These are phyloP conservation scores for Chionomys nivalis DNA, from an alignment of 2,113 vertebrate genomes.

Conservation along the genomic window DNA sequence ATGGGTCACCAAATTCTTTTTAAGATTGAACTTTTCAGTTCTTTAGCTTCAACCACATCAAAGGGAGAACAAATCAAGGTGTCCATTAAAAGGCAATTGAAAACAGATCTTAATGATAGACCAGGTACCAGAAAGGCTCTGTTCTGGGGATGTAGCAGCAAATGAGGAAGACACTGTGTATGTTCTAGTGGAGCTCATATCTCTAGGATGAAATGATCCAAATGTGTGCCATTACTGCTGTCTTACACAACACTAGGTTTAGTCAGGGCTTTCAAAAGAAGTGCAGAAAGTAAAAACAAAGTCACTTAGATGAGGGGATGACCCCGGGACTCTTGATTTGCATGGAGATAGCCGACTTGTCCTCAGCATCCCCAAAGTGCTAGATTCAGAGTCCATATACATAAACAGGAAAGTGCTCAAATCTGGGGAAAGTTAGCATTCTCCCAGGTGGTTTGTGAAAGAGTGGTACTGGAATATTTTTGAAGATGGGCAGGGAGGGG, in stretches of 20 bases:
- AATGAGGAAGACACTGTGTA: background rate
- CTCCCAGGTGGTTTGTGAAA: background rate
- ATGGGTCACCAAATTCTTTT: rapidly evolving
- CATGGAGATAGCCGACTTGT: rapidly evolving
- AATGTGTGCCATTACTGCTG: rapidly evolving
- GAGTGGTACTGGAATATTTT: background rate
- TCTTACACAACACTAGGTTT: rapidly evolving
- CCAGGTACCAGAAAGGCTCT: background rate
- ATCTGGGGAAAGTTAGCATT: background rate
- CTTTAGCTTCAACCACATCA: background rate
- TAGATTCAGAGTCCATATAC: background rate
- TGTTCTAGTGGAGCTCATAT: rapidly evolving
- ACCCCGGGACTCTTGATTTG: rapidly evolving
- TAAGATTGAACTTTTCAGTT: background rate
- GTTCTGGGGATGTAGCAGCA: background rate
- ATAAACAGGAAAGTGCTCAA: background rate
- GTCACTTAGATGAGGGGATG: background rate
- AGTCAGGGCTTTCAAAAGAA: background rate
- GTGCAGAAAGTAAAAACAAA: background rate
- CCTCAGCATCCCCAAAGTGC: background rate
- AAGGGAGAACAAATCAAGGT: background rate
- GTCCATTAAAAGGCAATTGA: background rate
- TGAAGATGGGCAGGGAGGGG: background rate
- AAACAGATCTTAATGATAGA: background rate
- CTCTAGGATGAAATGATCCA: too few relatives aligned